These are phyloP conservation scores for Nomada ruficornis DNA, from an alignment of 2,888 invertebrate species.

Conservation along the genomic window DNA sequence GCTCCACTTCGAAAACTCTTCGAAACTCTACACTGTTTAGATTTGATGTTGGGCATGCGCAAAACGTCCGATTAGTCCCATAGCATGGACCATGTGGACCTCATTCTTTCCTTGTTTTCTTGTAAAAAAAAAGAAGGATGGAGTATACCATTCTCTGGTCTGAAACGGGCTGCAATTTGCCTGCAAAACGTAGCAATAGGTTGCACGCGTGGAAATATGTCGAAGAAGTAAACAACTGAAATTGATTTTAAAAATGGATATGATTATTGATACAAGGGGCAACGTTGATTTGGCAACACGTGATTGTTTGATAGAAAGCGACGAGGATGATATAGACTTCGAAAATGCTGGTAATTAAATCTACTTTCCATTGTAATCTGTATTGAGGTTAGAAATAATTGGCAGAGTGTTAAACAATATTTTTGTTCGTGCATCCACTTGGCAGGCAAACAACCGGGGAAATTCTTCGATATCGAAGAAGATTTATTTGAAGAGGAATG, in stretches of 20 bases:
- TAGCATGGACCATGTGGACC: background rate
- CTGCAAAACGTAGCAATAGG: background rate
- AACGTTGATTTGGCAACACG: conserved; percentile 84
- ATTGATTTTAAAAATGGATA: conserved; percentile 84
- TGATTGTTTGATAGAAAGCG: conserved; percentile 80
- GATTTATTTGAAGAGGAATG: conserved; percentile 13
- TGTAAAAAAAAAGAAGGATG: background rate
- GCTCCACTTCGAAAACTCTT: background rate
- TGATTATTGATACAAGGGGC: conserved; percentile 87
- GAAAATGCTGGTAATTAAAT: conserved; percentile 53
- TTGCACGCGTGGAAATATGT: background rate
- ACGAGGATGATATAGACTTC: conserved; percentile 74
- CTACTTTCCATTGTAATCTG: background rate
- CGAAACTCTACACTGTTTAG: background rate
- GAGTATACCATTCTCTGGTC: background rate
- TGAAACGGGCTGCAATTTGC: background rate
- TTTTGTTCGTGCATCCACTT: background rate
- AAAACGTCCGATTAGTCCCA: background rate
- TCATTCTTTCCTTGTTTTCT: background rate
- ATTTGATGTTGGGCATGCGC: background rate
- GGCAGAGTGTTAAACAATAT: background rate
- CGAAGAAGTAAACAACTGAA: conserved; percentile 36
- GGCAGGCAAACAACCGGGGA: background rate
- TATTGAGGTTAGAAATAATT: conserved; percentile 42
- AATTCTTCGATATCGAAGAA: conserved; percentile 27